A percentile compares a stretch with the other conserved stretches of the same genome.
Evolutionary conservation across 2,888 invertebrate genomes (phyloP).

Genomic region (Cryptophagus acutangulus): DNA sequence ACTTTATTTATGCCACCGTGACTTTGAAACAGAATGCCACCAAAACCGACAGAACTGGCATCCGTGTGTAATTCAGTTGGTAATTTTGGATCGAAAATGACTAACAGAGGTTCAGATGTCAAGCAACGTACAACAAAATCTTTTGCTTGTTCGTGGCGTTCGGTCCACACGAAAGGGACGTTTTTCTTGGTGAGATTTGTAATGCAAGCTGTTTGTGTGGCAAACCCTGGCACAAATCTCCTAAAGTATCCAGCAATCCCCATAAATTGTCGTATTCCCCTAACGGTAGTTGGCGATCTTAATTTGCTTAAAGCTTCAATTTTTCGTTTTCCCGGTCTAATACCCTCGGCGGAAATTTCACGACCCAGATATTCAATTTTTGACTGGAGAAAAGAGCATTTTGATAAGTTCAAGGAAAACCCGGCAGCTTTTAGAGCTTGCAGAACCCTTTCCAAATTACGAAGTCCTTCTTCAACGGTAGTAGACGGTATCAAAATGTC

Average conservation of each 20-base stretch:
- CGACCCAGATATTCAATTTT: conserved; percentile 16
- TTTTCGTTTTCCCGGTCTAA: conserved; percentile 13
- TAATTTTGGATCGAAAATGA: conserved; percentile 19
- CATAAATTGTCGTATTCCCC: conserved; percentile 23
- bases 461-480: conserved; percentile 14
- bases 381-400: conserved; percentile 16
- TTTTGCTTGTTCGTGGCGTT: conserved; percentile 2
- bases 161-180: not conserved
- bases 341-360: conserved; percentile 12
- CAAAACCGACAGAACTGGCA: conserved; percentile 27
- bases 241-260: conserved; percentile 26
- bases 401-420: conserved; percentile 17
- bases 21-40: conserved; percentile 30
- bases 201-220: conserved; percentile 21
- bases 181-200: conserved; percentile 19
- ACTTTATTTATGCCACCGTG: conserved; percentile 24
- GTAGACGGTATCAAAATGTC: conserved; percentile 14
- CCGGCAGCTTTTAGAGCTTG: conserved; percentile 9
- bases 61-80: conserved; percentile 33
- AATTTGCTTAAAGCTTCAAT: conserved; percentile 27
- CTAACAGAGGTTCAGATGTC: conserved; percentile 18
- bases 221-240: conserved; percentile 25
- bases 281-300: conserved; percentile 26
- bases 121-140: conserved; percentile 1
- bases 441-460: conserved; percentile 13